Evolutionary conservation across 1,140 invertebrate species (phyloP).

Genomic region (Drosophila lini): DNA sequence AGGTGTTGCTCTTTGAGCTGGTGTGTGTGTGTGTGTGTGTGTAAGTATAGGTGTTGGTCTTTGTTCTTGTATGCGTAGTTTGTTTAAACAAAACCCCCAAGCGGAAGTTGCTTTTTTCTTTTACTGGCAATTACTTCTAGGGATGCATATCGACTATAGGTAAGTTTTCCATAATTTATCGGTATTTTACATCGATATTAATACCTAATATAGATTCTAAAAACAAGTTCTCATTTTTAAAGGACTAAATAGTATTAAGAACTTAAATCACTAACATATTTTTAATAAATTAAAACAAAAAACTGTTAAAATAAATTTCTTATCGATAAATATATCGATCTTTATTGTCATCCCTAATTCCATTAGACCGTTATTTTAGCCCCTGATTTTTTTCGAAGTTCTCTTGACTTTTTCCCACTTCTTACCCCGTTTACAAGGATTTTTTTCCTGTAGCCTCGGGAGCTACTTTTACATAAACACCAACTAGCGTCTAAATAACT

Average conservation of each 20-base stretch:
- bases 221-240: fast-evolving
- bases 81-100: slow-evolving; percentile 66
- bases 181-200: background rate
- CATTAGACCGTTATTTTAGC: background rate
- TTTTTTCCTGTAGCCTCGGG: slow-evolving; percentile 29
- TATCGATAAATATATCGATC: background rate
- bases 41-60: slow-evolving; percentile 38
- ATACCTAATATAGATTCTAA: too few species aligned
- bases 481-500: slow-evolving; percentile 80
- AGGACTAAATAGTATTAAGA: too few species aligned
- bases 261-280: background rate
- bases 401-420: background rate
- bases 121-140: background rate
- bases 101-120: slow-evolving; percentile 44
- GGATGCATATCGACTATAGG: background rate
- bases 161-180: background rate
- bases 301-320: background rate
- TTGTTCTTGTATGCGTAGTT: slow-evolving; percentile 31
- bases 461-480: slow-evolving; percentile 81
- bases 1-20: slow-evolving; percentile 55
- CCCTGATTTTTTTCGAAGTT: background rate
- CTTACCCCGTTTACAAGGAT: slow-evolving; percentile 2
- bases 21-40: slow-evolving; percentile 20
- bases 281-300: background rate
- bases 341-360: background rate